Evolutionary conservation across 1,140 invertebrate genomes (phyloP).

Genomic region (Drosophila busckii): DNA sequence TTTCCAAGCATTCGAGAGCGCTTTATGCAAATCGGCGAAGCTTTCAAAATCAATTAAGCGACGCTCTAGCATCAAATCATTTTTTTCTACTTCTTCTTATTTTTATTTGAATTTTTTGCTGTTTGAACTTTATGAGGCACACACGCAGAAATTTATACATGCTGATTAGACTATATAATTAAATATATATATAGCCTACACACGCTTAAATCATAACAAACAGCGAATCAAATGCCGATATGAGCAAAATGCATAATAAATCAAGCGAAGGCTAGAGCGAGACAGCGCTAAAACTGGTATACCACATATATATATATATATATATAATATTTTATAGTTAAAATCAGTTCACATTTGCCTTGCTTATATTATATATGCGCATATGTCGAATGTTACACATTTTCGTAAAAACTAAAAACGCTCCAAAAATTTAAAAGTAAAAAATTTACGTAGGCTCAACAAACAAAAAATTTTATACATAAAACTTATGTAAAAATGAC

Average conservation of each 20-base stretch:
- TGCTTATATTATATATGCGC: too few relatives aligned
- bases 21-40: slow-evolving; percentile 30
- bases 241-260: too few relatives aligned
- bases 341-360: too few relatives aligned
- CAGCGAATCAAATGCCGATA: slow-evolving; percentile 29
- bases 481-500: slow-evolving; percentile 53
- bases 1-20: slow-evolving; percentile 8
- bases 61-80: slow-evolving; percentile 24
- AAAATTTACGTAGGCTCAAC: slow-evolving; percentile 14
- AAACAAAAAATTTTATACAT: slow-evolving; percentile 1
- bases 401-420: too few relatives aligned
- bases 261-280: too few relatives aligned
- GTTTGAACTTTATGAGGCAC: slow-evolving; percentile 16
- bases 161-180: not conserved
- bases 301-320: too few relatives aligned
- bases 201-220: slow-evolving; percentile 59
- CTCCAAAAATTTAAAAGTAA: slow-evolving; percentile 26
- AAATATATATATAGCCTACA: not conserved
- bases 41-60: slow-evolving; percentile 65
- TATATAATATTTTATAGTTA: too few relatives aligned
- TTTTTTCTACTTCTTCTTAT: too few relatives aligned
- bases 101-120: too few relatives aligned
- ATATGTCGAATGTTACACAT: too few relatives aligned
- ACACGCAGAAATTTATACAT: not conserved
- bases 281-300: too few relatives aligned